phyloP scores from a whole-genome alignment of 2,888 invertebrate genomes.

The Microplitis manilae region DNA sequence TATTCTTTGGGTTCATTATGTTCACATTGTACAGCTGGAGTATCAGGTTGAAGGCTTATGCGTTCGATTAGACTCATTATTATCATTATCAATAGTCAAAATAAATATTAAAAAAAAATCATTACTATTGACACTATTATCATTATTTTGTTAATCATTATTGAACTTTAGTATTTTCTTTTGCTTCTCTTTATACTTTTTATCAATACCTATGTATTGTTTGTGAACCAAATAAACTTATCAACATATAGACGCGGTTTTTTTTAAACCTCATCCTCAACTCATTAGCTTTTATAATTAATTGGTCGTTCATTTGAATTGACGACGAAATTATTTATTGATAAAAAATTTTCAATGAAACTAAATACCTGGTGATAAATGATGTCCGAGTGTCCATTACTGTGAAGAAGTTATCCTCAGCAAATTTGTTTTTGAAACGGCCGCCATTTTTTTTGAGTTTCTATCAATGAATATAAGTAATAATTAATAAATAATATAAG shows the following conservation, averaged over 20 bases:
- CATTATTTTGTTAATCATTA: slow-evolving; percentile 45
- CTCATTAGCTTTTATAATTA: background rate
- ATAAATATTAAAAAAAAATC: background rate
- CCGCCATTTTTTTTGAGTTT: background rate
- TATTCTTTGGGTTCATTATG: slow-evolving; percentile 79
- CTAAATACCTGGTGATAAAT: too few species aligned
- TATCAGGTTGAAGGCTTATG: slow-evolving; percentile 61
- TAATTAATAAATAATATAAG: background rate
- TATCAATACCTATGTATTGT: slow-evolving; percentile 52
- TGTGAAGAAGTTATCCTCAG: background rate
- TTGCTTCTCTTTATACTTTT: slow-evolving; percentile 41
- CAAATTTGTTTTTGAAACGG: background rate
- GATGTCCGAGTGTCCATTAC: background rate
- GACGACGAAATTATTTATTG: too few species aligned
- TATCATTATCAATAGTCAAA: background rate
- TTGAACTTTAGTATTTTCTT: slow-evolving; percentile 39
- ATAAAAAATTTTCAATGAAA: too few species aligned
- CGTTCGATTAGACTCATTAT: slow-evolving; percentile 53
- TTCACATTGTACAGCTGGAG: slow-evolving; percentile 69
- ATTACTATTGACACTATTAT: slow-evolving; percentile 39
- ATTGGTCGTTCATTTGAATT: too few species aligned
- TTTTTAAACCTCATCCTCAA: background rate
- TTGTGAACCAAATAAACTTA: slow-evolving; percentile 59
- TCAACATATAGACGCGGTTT: slow-evolving; percentile 17
- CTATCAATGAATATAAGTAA: background rate